Base-by-base conservation (phyloP, 2,113 vertebrate genomes). In the Macquaria ambigua region DNA sequence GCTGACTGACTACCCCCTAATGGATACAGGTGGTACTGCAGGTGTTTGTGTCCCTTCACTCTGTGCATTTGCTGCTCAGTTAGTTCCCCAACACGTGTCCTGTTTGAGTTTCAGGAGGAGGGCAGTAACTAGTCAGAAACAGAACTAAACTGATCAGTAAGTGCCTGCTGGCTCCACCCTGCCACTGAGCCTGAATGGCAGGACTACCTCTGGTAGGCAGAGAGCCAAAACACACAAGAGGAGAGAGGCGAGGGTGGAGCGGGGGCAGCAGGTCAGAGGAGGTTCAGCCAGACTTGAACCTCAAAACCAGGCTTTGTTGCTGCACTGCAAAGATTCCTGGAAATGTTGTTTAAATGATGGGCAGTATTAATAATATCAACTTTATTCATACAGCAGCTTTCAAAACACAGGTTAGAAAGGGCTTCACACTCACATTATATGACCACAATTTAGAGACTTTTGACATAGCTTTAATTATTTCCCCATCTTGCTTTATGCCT, bases 1-100 rank as follows among this genome's bases (percentile, higher is more conserved):
- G 16, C 75, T 63, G 37, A n/a, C 18, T 48, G 73, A 62, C 88
- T 82, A 20, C 77, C 89, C 73, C 77, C 89, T 69, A 18, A 48
- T 77, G 85, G 90, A 53, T 5, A 46, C 23, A 43, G 16, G 8
- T 23, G 73, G 81, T 73, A 77, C 66, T 2, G 67, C 76, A 58
- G 8, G 3, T 56, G n/a, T 67, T 74, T 74, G 37, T 39, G 53
- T 58, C 59, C 11, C 25, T 37, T 28, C 1, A 39, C 20, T 4
- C 2, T 52, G 52, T 53, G 25, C 23, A 52, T 56, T 25, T 18
- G 7, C 71, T 59, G 14, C 25, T 76, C 48, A 28, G 16, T 70
- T 23, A 8, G 25, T 70, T 48, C 28, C 18, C 23, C 1, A 50
- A 46, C 8, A 0, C 18, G 4, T 9, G 6, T 5, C 46, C 15